Base-by-base conservation (phyloP, 2,797 vertebrate genomes). In the Macropus fuliginosus region DNA sequence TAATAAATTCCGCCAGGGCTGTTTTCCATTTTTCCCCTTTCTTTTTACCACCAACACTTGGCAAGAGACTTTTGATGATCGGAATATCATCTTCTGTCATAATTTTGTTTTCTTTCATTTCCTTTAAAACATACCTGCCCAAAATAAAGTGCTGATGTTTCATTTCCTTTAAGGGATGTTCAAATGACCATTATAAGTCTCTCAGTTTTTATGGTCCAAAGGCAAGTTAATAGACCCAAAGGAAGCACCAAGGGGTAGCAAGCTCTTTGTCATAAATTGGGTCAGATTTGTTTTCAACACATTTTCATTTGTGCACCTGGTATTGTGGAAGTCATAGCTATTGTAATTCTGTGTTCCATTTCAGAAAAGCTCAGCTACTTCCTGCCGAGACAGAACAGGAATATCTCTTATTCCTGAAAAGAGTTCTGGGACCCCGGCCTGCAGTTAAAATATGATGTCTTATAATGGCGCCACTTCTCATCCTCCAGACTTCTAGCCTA, bases 241-340 rank as follows among this genome's bases (percentile, higher is more conserved):
- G 0, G 54, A 93, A 96, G 27, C 81, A 97, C 40, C 81, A 91
- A 81, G 54, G 54, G 94, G 28, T 10, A 92, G 56, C 50, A 14
- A 10, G 1, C 0, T 91, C 97, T 98, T 96, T 97, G 92, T 98
- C 94, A 97, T 96, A 98, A 98, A 98, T 95, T 97, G 96, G 95
- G 97, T 98, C 97, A 97, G 97, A 97, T 98, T 98, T 59, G 95
- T 98, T 98, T 98, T 98, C 97, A 94, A 92, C 3, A 12, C 27
- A 1, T 57, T 54, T 92, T 96, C 59, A 74, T 96, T 98, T 97
- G 96, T 96, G 74, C 24, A 59, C 89, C 91, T 56, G 89, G 21
- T 94, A 97, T 55, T 97, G 96, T 92, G 94, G 95, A 96, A 97
- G 94, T 94, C 11, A 50, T 90, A 56, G 90, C 90, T 92, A 94